phyloP scores from a whole-genome alignment of 2,797 vertebrate genomes.

The Gephyroberyx darwinii region DNA sequence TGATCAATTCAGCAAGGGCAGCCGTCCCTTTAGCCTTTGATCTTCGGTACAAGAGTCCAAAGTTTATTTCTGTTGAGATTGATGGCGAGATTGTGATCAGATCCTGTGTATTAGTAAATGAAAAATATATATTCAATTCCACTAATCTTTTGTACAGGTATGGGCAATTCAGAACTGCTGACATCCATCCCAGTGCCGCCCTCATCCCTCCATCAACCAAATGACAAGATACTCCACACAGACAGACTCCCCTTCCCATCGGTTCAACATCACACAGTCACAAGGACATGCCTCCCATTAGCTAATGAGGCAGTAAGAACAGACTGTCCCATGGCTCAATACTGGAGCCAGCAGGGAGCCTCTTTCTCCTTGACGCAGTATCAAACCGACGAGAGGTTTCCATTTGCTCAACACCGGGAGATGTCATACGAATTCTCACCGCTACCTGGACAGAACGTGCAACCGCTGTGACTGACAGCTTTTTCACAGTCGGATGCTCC shows the following conservation, averaged over 20 bases:
- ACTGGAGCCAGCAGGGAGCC: conserved; percentile 57
- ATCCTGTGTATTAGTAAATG: background rate
- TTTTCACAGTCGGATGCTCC: background rate
- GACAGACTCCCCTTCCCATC: conserved; percentile 44
- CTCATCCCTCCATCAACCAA: conserved; percentile 34
- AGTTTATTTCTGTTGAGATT: no score
- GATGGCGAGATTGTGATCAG: background rate
- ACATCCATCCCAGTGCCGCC: conserved; percentile 36
- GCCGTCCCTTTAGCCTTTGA: no score
- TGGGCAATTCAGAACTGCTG: conserved; percentile 13
- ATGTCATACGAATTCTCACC: conserved; percentile 49
- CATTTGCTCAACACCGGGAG: conserved; percentile 45
- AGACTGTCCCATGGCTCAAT: conserved; percentile 26
- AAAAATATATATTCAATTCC: background rate
- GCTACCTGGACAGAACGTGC: conserved; percentile 36
- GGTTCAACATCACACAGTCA: conserved; percentile 46
- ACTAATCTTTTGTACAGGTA: conserved; percentile 42
- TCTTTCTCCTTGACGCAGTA: conserved; percentile 50
- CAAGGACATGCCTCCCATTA: conserved; percentile 39
- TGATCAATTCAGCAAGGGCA: background rate
- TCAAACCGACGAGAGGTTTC: conserved; percentile 58
- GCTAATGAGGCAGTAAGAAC: conserved; percentile 33
- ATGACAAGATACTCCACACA: conserved; percentile 19
- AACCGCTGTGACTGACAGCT: background rate
- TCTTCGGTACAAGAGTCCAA: no score